phyloP scores from a whole-genome alignment of 2,888 invertebrate species.

The Biston stratarius region DNA sequence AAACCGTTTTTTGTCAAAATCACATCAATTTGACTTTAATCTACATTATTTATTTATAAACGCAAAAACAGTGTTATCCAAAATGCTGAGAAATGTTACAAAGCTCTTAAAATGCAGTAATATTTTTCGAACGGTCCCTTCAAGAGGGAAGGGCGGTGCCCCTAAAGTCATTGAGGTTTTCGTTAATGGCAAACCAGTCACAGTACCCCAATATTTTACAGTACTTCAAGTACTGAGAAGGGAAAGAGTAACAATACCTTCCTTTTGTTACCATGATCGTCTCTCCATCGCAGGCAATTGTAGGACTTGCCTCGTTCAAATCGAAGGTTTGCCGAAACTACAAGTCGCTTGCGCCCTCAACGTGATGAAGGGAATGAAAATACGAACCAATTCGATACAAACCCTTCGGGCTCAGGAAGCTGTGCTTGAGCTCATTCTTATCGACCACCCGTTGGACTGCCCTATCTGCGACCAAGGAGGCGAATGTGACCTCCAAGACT shows the following conservation, averaged over 20 bases:
- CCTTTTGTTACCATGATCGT: slow-evolving; percentile 99
- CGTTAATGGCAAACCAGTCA: slow-evolving; percentile 96
- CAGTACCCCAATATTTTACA: slow-evolving; percentile 97
- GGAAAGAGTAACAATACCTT: slow-evolving; percentile 87
- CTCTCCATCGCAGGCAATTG: slow-evolving; percentile 99
- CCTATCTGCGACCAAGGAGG: slow-evolving; percentile 99
- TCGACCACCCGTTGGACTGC: slow-evolving; percentile 99
- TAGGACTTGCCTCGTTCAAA: slow-evolving; percentile 99
- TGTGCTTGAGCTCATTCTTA: slow-evolving; percentile 98
- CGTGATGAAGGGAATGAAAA: slow-evolving; percentile 98
- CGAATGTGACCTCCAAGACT: slow-evolving; percentile 97
- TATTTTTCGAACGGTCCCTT: slow-evolving; percentile 19
- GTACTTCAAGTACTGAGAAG: slow-evolving; percentile 89
- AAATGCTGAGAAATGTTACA: slow-evolving; percentile 58
- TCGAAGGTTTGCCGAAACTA: slow-evolving; percentile 98
- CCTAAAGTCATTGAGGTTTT: slow-evolving; percentile 89
- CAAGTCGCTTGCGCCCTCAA: slow-evolving; percentile 99
- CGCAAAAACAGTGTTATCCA: neutral
- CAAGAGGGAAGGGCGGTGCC: slow-evolving; percentile 9
- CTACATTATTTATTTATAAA: neutral
- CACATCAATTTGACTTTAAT: neutral
- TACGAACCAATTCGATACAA: slow-evolving; percentile 97
- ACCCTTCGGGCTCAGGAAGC: slow-evolving; percentile 89
- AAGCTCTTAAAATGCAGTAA: slow-evolving; percentile 52
- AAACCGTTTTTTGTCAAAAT: slow-evolving; percentile 4